Percentiles rank a stretch among this genome's conserved stretches.
phyloP scores from a whole-genome alignment of 2,113 vertebrate genomes.

The Lepisosteus oculatus region DNA sequence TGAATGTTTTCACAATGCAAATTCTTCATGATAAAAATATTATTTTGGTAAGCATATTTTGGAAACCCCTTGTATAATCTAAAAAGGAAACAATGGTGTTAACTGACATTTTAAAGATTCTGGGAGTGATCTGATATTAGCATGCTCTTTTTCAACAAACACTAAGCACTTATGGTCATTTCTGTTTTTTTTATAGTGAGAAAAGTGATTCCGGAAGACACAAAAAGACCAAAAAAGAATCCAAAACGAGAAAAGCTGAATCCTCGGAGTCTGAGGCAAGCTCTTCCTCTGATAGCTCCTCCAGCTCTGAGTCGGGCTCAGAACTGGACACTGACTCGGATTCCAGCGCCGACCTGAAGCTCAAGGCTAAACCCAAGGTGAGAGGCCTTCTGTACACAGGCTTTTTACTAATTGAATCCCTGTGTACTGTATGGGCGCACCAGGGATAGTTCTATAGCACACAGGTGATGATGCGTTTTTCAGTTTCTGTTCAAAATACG shows the following conservation, averaged over 20 bases:
- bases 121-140: too few species aligned
- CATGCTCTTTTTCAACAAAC: too few species aligned
- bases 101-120: too few species aligned
- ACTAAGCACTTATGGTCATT: too few species aligned
- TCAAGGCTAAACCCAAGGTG: constrained; percentile 53
- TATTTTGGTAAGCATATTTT: too few species aligned
- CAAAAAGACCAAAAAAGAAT: constrained; percentile 40
- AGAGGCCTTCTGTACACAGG: neutral
- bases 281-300: constrained; percentile 71
- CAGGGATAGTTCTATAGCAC: neutral
- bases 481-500: too few species aligned
- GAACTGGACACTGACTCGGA: constrained; percentile 56
- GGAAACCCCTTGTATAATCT: too few species aligned
- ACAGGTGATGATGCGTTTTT: too few species aligned
- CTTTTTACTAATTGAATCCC: neutral
- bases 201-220: constrained; percentile 55
- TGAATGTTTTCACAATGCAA: too few species aligned
- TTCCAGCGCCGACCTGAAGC: constrained; percentile 22
- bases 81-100: too few species aligned
- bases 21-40: too few species aligned
- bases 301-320: constrained; percentile 69
- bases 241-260: constrained; percentile 33
- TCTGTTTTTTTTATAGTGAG: too few species aligned
- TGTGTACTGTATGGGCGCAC: neutral
- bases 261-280: constrained; percentile 53